Evolutionary conservation across 2,888 invertebrate genomes (phyloP).

Genomic region (Acholoe squamosa): DNA sequence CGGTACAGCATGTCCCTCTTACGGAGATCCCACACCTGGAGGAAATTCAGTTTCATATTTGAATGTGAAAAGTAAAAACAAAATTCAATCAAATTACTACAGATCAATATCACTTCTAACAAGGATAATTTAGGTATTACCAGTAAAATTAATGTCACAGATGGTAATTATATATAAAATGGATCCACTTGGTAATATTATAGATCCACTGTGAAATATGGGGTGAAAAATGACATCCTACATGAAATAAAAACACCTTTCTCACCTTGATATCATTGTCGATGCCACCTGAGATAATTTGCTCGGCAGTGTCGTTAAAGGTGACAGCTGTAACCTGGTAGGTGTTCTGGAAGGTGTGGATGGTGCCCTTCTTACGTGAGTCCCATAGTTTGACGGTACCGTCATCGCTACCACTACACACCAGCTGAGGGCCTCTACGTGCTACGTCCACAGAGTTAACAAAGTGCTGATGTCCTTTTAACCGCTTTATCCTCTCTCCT

Average conservation of each 20-base stretch:
- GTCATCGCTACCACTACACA: constrained; percentile 98
- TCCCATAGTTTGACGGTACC: constrained; percentile 94
- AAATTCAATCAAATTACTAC: no score
- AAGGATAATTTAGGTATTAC: no score
- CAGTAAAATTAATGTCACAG: no score
- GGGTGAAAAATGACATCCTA: no score
- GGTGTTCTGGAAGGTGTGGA: constrained; percentile 85
- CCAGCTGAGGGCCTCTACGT: constrained; percentile 93
- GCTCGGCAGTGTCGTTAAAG: constrained; percentile 97
- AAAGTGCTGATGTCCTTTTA: constrained; percentile 87
- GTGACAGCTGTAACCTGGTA: constrained; percentile 87
- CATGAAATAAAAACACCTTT: no score
- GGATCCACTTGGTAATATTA: no score
- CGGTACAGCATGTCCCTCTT: constrained; percentile 91
- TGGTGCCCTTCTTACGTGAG: constrained; percentile 92
- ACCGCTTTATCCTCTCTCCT: constrained; percentile 93
- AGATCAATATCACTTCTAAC: no score
- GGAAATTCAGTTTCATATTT: no score
- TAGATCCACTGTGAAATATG: no score
- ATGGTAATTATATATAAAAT: no score
- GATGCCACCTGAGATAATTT: constrained; percentile 96
- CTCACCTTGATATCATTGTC: constrained; percentile 96
- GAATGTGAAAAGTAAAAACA: no score
- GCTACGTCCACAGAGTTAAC: constrained; percentile 87
- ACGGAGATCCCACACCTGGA: constrained; percentile 95